phyloP scores from a whole-genome alignment of 2,888 invertebrate species.

The Sarcophaga variegata region DNA sequence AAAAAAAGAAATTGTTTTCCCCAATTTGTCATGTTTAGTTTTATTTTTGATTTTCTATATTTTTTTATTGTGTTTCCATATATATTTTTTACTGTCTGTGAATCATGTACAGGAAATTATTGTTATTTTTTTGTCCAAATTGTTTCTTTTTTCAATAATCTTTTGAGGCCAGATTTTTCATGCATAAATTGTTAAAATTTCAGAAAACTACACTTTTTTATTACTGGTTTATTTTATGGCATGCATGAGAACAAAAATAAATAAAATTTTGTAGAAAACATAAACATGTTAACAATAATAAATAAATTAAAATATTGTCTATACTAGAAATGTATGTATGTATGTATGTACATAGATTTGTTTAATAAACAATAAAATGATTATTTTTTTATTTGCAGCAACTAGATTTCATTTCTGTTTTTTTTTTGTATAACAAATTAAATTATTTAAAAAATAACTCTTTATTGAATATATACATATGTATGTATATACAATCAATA shows the following conservation, averaged over 20 bases:
- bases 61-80: not conserved
- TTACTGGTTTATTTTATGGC: constrained; percentile 10
- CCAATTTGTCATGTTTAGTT: constrained; percentile 50
- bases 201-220: constrained; percentile 10
- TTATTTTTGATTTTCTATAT: constrained; percentile 3
- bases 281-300: constrained; percentile 50
- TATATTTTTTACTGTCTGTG: constrained; percentile 31
- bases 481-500: no score
- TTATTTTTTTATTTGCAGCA: not conserved
- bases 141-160: constrained; percentile 24
- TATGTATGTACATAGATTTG: constrained; percentile 6
- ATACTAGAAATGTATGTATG: not conserved
- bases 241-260: not conserved
- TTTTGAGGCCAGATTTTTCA: constrained; percentile 43
- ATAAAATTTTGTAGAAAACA: constrained; percentile 17
- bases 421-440: not conserved
- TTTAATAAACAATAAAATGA: constrained; percentile 13
- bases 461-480: no score
- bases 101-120: constrained; percentile 59
- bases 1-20: constrained; percentile 16
- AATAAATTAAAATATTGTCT: constrained; percentile 44
- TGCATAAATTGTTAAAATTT: constrained; percentile 57
- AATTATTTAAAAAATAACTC: not conserved
- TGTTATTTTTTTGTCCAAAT: constrained; percentile 1
- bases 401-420: not conserved